phyloP scores from a whole-genome alignment of 2,888 invertebrate genomes.

The Harpalus rufipes region DNA sequence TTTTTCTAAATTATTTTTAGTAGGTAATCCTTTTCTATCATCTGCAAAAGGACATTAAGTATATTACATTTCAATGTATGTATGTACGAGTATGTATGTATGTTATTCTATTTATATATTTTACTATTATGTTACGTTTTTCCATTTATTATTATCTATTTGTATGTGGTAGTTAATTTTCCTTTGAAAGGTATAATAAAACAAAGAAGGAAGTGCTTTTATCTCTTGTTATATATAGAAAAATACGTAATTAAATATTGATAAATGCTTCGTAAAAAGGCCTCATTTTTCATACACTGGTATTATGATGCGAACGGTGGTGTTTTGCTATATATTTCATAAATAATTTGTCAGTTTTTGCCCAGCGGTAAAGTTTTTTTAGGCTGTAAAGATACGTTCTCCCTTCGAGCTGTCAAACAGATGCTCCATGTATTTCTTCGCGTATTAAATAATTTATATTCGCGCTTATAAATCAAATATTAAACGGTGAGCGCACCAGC shows the following conservation, averaged over 20 bases:
- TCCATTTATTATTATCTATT: too few relatives aligned
- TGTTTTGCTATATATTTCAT: constrained; percentile 40
- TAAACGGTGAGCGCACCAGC: constrained; percentile 3
- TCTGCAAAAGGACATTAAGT: too few relatives aligned
- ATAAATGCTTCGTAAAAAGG: not conserved
- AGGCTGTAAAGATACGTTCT: not conserved
- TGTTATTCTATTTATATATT: too few relatives aligned
- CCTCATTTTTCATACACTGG: not conserved
- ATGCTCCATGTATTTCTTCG: constrained; percentile 25
- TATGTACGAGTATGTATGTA: too few relatives aligned
- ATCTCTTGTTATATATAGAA: too few relatives aligned
- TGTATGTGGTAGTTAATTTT: too few relatives aligned
- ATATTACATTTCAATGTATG: too few relatives aligned
- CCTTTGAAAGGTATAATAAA: too few relatives aligned
- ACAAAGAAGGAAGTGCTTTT: too few relatives aligned
- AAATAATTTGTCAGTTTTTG: constrained; percentile 44
- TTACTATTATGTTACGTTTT: too few relatives aligned
- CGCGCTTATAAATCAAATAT: constrained; percentile 48
- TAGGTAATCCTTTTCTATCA: too few relatives aligned
- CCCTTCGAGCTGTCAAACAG: constrained; percentile 33
- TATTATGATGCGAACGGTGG: not conserved
- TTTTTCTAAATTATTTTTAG: too few relatives aligned
- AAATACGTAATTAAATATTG: constrained; percentile 6
- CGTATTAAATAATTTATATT: constrained; percentile 54
- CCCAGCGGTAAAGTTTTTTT: constrained; percentile 32